These are phyloP conservation scores for Leucopsar rothschildi DNA, from an alignment of 2,113 vertebrate genomes.

Conservation along the genomic window DNA sequence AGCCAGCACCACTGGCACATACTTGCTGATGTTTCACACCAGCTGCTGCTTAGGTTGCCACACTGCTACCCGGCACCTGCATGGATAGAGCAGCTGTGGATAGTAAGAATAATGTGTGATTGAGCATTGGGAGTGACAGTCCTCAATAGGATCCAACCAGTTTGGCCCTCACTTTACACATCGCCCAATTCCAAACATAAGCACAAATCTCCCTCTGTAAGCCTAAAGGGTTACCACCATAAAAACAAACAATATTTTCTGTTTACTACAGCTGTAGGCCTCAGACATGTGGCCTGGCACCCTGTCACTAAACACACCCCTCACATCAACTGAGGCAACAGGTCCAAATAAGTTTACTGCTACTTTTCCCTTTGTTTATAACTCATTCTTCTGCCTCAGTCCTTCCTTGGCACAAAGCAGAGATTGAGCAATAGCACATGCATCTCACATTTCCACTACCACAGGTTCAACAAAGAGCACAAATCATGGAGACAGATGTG, in stretches of 20 bases:
- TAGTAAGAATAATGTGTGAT: background rate
- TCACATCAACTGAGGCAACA: background rate
- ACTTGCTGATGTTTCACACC: fast-evolving
- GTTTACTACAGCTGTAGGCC: background rate
- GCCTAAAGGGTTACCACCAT: background rate
- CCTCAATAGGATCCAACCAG: background rate
- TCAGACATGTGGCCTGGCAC: background rate
- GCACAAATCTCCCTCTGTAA: background rate
- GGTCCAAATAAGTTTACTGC: background rate
- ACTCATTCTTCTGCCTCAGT: background rate
- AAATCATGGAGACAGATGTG: background rate
- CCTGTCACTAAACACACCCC: background rate
- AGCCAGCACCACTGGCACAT: background rate
- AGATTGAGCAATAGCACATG: background rate
- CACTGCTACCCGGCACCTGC: background rate
- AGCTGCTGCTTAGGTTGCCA: background rate
- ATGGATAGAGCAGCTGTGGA: background rate
- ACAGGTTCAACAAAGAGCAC: background rate
- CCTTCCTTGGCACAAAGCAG: background rate
- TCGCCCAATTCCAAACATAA: background rate
- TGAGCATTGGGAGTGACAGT: fast-evolving
- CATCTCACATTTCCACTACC: background rate
- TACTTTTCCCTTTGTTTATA: background rate
- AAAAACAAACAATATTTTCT: background rate
- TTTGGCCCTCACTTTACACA: background rate